Conservation (phyloP, 37 sponge, comb jelly and placozoan genomes). For the Halisarca cf. caerulea region DNA sequence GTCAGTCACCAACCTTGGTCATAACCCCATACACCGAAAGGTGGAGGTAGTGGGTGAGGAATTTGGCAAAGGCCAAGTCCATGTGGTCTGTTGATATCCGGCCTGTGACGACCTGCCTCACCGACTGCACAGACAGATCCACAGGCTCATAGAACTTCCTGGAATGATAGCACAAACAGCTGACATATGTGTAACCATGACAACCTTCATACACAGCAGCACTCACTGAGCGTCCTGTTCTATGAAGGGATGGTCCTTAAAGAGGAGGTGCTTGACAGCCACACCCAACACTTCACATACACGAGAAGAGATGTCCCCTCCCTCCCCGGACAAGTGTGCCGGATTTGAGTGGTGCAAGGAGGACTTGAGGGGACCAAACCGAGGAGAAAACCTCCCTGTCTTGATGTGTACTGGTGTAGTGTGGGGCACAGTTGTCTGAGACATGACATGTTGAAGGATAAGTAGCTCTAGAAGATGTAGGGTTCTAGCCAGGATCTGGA, state of each 20-base stretch:
- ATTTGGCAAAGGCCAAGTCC: slow-evolving; percentile 42
- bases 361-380: background rate
- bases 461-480: background rate
- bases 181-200: no score
- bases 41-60: slow-evolving; percentile 58
- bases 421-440: background rate
- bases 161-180: no score
- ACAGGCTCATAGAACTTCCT: slow-evolving; percentile 18
- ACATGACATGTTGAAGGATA: background rate
- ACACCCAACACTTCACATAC: slow-evolving; percentile 5
- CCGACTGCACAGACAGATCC: background rate
- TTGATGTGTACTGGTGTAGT: background rate
- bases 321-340: no score
- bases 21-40: slow-evolving; percentile 14
- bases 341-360: background rate
- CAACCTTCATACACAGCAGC: background rate
- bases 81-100: background rate
- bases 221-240: background rate
- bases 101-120: background rate
- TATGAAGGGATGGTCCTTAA: background rate
- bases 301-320: background rate
- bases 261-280: background rate
- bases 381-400: background rate
- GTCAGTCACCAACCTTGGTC: slow-evolving; percentile 23
- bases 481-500: background rate